These are phyloP conservation scores for Bombycilla garrulus DNA, from an alignment of 2,113 vertebrate species.

Conservation along the genomic window DNA sequence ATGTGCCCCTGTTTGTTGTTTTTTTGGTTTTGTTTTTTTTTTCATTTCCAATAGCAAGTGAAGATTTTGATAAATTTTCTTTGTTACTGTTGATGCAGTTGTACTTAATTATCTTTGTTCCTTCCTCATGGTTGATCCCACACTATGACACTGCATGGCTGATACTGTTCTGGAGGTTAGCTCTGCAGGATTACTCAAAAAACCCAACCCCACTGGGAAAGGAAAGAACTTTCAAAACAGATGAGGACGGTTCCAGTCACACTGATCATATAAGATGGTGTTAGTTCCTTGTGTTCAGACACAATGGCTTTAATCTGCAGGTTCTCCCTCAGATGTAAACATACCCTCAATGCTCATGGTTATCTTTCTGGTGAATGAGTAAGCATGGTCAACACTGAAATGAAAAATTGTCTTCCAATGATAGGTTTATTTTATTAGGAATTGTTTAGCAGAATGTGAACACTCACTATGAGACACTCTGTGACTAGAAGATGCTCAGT, in stretches of 20 bases:
- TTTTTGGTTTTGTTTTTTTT: too few relatives aligned
- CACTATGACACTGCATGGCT: neutral
- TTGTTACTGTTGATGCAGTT: neutral
- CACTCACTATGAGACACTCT: neutral
- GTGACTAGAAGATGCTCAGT: neutral
- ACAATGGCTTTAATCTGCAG: neutral
- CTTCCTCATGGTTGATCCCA: neutral
- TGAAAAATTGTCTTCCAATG: neutral
- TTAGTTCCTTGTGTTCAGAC: neutral
- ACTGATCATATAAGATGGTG: accelerated
- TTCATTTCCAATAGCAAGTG: neutral
- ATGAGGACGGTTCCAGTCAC: neutral
- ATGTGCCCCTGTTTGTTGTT: accelerated
- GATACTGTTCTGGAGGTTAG: neutral
- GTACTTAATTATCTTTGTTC: neutral
- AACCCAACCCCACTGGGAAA: neutral
- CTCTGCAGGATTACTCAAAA: neutral
- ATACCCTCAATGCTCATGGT: neutral
- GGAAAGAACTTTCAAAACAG: neutral
- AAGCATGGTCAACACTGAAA: neutral
- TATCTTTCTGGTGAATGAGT: neutral
- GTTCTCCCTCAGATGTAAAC: neutral
- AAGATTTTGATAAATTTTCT: neutral
- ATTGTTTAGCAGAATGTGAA: neutral
- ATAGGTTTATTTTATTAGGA: neutral